A percentile compares a stretch with the other conserved stretches of the same genome.
Conservation (phyloP, 2,113 vertebrate genomes). For the Otocyon megalotis region DNA sequence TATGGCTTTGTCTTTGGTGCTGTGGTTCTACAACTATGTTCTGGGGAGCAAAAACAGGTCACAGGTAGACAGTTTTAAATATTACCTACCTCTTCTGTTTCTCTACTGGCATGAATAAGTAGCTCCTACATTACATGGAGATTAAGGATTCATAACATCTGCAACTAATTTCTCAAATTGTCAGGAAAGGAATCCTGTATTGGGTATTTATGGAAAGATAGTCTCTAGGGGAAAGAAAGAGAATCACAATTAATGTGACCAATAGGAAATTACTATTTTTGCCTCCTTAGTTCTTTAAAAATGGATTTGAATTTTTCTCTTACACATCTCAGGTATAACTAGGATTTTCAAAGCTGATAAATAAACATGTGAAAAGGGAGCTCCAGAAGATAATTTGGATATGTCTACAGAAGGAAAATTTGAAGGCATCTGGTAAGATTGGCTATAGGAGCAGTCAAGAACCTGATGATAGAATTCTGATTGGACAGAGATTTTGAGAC, state of each 20-base stretch:
- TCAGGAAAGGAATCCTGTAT: slow-evolving; percentile 3
- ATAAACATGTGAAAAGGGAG: background rate
- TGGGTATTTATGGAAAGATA: background rate
- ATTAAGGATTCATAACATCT: background rate
- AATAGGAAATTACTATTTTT: background rate
- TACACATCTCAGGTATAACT: background rate
- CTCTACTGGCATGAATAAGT: background rate
- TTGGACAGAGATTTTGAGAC: background rate
- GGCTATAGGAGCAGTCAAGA: background rate
- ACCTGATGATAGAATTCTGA: background rate
- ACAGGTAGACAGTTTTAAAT: background rate
- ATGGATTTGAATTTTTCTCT: slow-evolving; percentile 19
- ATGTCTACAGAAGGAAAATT: background rate
- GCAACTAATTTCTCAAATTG: background rate
- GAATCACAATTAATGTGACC: background rate
- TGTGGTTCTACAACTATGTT: background rate
- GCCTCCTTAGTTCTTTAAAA: background rate
- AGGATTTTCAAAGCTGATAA: background rate
- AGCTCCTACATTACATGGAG: background rate
- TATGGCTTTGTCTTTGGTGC: background rate
- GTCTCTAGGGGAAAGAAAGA: background rate
- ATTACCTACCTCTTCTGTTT: background rate
- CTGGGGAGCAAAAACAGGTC: background rate
- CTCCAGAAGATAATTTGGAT: background rate
- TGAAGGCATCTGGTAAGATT: background rate